Conservation (phyloP, 2,888 invertebrate species). For the Diplolepis rosae region DNA sequence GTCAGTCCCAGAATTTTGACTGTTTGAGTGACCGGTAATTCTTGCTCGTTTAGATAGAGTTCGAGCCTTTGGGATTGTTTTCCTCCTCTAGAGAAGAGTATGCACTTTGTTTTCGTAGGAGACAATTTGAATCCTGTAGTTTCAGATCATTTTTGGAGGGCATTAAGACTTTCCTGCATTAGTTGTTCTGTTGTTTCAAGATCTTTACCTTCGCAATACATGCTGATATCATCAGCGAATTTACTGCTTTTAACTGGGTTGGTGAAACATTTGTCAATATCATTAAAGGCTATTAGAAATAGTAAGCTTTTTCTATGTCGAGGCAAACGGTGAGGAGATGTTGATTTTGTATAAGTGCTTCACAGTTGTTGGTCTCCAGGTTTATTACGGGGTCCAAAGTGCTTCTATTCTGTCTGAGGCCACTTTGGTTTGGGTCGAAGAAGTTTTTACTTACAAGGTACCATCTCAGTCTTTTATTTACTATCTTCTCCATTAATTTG, state of each 20-base stretch:
- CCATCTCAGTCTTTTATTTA: slow-evolving; percentile 39
- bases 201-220: too few species aligned
- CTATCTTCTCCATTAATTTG: slow-evolving; percentile 39
- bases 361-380: slow-evolving; percentile 30
- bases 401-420: slow-evolving; percentile 36
- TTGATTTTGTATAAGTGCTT: slow-evolving; percentile 36
- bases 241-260: too few species aligned
- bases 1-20: slow-evolving; percentile 39
- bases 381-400: slow-evolving; percentile 31
- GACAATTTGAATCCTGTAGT: neutral
- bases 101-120: neutral
- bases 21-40: neutral
- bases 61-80: neutral
- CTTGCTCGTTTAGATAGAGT: neutral
- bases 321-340: slow-evolving; percentile 40
- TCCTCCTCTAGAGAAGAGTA: neutral
- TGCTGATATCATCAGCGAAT: too few species aligned
- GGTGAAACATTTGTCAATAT: too few species aligned
- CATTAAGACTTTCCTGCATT: too few species aligned
- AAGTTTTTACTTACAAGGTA: slow-evolving; percentile 38
- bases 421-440: slow-evolving; percentile 32
- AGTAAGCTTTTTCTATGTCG: slow-evolving; percentile 46
- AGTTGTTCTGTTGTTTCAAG: too few species aligned
- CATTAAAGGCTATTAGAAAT: too few species aligned
- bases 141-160: neutral